Conservation (phyloP, 2,888 invertebrate genomes). For the Lysandra bellargus region DNA sequence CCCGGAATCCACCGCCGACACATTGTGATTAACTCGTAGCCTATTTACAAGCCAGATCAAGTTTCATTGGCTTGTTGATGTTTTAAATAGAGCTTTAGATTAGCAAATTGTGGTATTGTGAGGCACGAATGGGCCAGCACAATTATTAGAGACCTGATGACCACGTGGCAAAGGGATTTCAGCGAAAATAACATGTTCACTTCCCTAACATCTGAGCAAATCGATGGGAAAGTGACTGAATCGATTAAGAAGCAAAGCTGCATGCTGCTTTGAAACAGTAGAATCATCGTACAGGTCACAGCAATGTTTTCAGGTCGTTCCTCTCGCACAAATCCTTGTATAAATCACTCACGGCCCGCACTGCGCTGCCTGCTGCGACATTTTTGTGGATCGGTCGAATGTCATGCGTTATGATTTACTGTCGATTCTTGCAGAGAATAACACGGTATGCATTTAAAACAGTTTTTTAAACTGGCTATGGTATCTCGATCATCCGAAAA, state of each 20-base stretch:
- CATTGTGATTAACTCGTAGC: constrained; percentile 15
- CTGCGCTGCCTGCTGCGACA: constrained; percentile 14
- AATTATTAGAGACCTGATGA: no score
- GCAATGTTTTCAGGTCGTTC: constrained; percentile 22
- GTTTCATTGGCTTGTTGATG: neutral
- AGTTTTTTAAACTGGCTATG: no score
- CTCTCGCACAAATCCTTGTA: constrained; percentile 21
- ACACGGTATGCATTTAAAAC: neutral
- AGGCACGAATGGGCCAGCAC: no score
- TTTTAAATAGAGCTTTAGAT: neutral
- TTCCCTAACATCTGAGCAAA: no score
- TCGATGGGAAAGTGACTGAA: no score
- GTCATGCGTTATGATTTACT: neutral
- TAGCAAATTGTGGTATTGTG: no score
- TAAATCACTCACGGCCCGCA: constrained; percentile 6
- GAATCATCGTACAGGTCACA: neutral
- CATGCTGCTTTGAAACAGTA: neutral
- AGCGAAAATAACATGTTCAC: no score
- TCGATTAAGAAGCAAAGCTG: neutral
- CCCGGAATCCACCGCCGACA: neutral
- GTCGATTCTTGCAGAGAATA: neutral
- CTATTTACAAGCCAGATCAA: neutral
- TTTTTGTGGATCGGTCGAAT: neutral
- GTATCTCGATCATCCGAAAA: no score
- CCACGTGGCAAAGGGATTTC: no score